These are phyloP conservation scores for Dichetophora obliterata DNA, from an alignment of 2,888 invertebrate genomes.

Conservation along the genomic window DNA sequence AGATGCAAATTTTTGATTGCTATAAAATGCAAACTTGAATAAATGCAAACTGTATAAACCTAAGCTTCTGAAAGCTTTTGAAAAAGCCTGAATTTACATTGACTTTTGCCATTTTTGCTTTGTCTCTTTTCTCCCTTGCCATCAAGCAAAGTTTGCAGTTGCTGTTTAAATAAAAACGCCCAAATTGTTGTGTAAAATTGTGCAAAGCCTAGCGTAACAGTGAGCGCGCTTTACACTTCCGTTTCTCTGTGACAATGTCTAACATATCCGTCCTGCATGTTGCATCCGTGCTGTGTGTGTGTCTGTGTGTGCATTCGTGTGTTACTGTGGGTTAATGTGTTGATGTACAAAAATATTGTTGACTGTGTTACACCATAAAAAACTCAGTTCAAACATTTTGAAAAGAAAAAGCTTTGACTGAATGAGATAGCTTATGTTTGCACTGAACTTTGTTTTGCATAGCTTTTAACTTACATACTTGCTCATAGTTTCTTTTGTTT, in stretches of 20 bases:
- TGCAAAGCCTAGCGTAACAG: background rate
- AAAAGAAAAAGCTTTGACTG: no score
- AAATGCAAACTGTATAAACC: background rate
- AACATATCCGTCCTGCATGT: conserved; percentile 1
- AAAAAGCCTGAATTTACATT: background rate
- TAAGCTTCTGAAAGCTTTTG: background rate
- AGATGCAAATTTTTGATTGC: background rate
- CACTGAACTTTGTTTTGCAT: no score
- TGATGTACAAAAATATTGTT: no score
- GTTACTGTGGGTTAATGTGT: no score
- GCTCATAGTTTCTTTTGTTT: no score
- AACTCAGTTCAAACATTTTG: no score
- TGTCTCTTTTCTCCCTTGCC: no score
- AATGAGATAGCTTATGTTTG: no score
- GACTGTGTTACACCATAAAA: no score
- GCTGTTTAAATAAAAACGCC: background rate
- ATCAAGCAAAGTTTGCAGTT: background rate
- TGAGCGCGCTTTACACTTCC: background rate
- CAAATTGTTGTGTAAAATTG: conserved; percentile 2
- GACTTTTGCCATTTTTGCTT: no score
- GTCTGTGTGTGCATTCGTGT: background rate
- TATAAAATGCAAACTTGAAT: background rate
- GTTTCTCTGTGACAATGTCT: background rate
- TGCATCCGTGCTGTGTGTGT: background rate
- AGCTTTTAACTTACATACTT: no score